Conservation (phyloP, 1,140 invertebrate genomes). For the Rhopalosiphum maidis region DNA sequence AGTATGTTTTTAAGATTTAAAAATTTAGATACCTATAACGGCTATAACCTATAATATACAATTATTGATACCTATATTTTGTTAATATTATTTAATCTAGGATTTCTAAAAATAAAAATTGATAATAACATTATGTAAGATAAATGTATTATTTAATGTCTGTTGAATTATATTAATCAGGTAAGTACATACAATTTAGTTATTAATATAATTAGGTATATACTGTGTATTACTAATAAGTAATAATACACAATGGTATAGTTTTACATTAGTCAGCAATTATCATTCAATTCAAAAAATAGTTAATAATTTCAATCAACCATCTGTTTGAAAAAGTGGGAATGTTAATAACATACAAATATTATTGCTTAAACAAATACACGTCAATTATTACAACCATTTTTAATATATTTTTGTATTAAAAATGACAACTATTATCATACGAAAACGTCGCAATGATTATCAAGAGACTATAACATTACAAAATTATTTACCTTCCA, state of each 20-base stretch:
- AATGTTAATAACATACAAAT: not conserved
- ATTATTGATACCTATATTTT: not conserved
- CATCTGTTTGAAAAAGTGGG: conserved; percentile 33
- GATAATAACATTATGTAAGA: not conserved
- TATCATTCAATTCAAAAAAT: not conserved
- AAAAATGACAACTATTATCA: not conserved
- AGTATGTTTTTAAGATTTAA: not conserved
- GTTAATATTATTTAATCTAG: not conserved
- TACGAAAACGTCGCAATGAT: not conserved
- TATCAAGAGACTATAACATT: not conserved
- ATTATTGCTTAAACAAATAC: not conserved
- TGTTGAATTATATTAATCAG: not conserved
- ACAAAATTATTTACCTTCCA: not conserved
- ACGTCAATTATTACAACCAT: not conserved
- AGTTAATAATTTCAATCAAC: conserved; percentile 7
- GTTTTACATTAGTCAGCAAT: conserved; percentile 21
- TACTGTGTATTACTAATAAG: not conserved
- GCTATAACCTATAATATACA: not conserved
- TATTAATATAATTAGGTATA: not conserved
- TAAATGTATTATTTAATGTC: not conserved
- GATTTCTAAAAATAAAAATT: not conserved
- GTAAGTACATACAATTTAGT: not conserved
- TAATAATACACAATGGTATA: not conserved
- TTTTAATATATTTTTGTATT: not conserved
- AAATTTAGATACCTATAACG: not conserved